A percentile compares a stretch with the other conserved stretches of the same genome.
These are phyloP conservation scores for Troides helena DNA, from an alignment of 2,888 invertebrate genomes.

Conservation along the genomic window DNA sequence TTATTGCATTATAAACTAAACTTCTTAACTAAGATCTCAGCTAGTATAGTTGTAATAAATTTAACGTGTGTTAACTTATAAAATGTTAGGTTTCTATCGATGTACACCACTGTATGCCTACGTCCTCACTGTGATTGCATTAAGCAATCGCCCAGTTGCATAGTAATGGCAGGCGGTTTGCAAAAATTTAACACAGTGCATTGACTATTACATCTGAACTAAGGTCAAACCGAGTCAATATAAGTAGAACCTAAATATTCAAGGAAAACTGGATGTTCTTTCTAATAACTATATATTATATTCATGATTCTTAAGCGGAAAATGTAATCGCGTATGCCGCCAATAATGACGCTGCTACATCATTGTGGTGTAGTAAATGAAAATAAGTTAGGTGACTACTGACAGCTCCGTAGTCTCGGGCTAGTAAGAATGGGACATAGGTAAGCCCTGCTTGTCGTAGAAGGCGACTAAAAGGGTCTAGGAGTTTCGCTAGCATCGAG, in stretches of 20 bases:
- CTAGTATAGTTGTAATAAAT: background rate
- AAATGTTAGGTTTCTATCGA: constrained; percentile 4
- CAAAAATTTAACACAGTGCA: constrained; percentile 28
- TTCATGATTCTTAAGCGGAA: background rate
- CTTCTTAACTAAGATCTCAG: no score
- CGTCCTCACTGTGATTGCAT: background rate
- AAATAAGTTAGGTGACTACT: no score
- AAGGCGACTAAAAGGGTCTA: no score
- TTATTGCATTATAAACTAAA: no score
- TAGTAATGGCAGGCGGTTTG: constrained; percentile 23
- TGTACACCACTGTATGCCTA: background rate
- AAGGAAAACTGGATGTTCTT: constrained; percentile 42
- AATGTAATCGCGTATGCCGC: background rate
- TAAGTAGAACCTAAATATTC: constrained; percentile 43
- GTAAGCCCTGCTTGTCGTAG: no score
- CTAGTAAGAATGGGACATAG: no score
- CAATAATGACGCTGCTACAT: background rate
- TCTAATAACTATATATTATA: no score
- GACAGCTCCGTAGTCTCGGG: no score
- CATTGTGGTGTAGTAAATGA: background rate
- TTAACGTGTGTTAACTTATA: constrained; percentile 8
- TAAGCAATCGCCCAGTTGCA: constrained; percentile 24
- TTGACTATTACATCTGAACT: constrained; percentile 30
- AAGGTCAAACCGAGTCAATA: constrained; percentile 40
- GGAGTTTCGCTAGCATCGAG: no score